phyloP scores from a whole-genome alignment of 2,113 vertebrate species.

The Gymnobelideus leadbeateri region DNA sequence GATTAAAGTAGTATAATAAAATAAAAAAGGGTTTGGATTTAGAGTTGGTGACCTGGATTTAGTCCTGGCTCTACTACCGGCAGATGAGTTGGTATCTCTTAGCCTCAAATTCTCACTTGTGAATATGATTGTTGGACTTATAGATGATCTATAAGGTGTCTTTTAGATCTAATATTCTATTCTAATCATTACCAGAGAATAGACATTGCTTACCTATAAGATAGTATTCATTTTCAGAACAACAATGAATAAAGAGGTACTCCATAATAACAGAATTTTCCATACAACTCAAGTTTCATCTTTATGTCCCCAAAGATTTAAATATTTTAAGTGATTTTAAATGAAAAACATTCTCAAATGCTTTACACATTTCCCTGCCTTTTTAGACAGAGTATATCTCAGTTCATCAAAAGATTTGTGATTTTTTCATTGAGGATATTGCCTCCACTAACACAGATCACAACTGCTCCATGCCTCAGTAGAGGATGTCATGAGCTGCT shows the following conservation, averaged over 20 bases:
- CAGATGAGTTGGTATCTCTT: background rate
- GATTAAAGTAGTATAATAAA: background rate
- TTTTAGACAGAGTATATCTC: background rate
- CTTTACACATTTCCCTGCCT: background rate
- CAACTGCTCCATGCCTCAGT: background rate
- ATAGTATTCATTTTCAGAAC: background rate
- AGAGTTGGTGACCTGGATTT: background rate
- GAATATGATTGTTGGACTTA: background rate
- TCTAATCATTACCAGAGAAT: background rate
- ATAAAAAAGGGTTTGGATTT: background rate
- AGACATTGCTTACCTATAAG: background rate
- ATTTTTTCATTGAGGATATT: background rate
- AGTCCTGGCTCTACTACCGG: background rate
- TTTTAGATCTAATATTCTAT: background rate
- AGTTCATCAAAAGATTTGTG: background rate
- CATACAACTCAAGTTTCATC: background rate
- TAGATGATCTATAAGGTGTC: background rate
- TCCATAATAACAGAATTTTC: background rate
- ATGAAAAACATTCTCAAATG: background rate
- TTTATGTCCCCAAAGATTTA: background rate
- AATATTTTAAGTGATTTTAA: background rate
- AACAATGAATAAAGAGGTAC: background rate
- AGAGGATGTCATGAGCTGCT: background rate
- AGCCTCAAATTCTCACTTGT: background rate
- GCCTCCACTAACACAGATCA: background rate